A percentile compares a stretch with the other conserved stretches of the same genome.
These are phyloP conservation scores for Hemiprocne comata DNA, from an alignment of 2,113 vertebrate species.

Conservation along the genomic window DNA sequence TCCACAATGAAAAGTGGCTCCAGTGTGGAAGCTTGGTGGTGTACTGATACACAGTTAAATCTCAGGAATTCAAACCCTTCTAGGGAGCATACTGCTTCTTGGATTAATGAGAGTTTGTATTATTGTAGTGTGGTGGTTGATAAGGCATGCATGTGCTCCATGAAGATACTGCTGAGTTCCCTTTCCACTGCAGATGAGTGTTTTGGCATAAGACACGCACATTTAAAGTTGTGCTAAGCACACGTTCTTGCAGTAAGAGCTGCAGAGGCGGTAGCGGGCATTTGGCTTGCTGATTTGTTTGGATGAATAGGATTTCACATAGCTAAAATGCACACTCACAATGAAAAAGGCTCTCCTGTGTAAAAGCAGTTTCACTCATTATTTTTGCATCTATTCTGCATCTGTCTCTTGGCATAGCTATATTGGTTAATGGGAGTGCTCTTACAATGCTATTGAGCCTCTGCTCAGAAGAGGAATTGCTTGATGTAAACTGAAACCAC, in stretches of 20 bases:
- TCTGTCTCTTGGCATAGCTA: neutral
- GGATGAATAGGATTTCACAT: slow-evolving; percentile 27
- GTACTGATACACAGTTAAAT: neutral
- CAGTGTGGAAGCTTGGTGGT: neutral
- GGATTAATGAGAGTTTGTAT: neutral
- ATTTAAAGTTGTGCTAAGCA: slow-evolving; percentile 29
- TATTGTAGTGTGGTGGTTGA: neutral
- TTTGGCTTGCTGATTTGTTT: slow-evolving; percentile 56
- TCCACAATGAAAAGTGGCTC: neutral
- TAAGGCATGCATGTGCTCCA: neutral
- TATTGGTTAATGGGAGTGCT: neutral
- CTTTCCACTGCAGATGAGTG: slow-evolving; percentile 12
- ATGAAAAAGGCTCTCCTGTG: neutral
- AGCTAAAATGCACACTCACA: slow-evolving; percentile 27
- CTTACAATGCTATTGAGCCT: neutral
- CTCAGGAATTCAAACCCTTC: neutral
- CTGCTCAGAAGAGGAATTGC: neutral
- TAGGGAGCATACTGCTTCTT: neutral
- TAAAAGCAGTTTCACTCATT: slow-evolving; percentile 4
- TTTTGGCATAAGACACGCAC: slow-evolving; percentile 13
- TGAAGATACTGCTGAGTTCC: neutral
- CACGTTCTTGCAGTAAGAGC: slow-evolving; percentile 21
- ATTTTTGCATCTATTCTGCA: slow-evolving; percentile 10
- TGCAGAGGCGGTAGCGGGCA: slow-evolving; percentile 49
- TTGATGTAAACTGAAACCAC: neutral